Evolutionary conservation across 2,113 vertebrate species (phyloP).

Genomic region (Aleadryas rufinucha): DNA sequence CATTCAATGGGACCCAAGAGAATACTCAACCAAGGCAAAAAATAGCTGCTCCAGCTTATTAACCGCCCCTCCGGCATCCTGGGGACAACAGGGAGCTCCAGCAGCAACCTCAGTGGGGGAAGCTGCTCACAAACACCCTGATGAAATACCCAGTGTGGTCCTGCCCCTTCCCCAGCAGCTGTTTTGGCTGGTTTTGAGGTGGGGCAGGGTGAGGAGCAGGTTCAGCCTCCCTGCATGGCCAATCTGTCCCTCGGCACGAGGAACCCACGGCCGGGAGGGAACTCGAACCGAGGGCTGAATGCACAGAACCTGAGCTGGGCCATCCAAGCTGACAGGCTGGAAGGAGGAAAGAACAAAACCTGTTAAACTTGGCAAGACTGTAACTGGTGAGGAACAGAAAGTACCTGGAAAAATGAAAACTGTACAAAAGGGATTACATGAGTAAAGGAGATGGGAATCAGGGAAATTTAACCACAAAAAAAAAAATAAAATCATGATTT

Average conservation of each 20-base stretch:
- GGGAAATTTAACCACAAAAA: not conserved
- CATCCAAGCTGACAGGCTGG: not conserved
- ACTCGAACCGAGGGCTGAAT: too few relatives aligned
- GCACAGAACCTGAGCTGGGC: not conserved
- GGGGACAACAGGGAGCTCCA: not conserved
- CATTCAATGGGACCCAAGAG: not conserved
- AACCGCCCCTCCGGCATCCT: not conserved
- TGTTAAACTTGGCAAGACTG: not conserved
- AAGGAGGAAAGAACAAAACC: not conserved
- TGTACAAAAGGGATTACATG: not conserved
- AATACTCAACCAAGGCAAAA: not conserved
- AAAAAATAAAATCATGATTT: not conserved
- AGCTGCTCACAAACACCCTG: not conserved
- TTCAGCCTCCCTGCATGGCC: not conserved
- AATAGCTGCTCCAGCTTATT: not conserved
- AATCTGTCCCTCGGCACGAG: not conserved
- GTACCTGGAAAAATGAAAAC: not conserved
- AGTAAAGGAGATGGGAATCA: not conserved
- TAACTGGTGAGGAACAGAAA: not conserved
- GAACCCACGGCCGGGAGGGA: rapidly evolving
- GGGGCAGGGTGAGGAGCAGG: not conserved
- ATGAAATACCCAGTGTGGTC: not conserved
- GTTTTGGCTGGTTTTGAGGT: not conserved
- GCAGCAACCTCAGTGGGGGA: not conserved
- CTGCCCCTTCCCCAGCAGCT: not conserved